Conservation (phyloP, 2,888 invertebrate genomes). For the Synergus itoensis region DNA sequence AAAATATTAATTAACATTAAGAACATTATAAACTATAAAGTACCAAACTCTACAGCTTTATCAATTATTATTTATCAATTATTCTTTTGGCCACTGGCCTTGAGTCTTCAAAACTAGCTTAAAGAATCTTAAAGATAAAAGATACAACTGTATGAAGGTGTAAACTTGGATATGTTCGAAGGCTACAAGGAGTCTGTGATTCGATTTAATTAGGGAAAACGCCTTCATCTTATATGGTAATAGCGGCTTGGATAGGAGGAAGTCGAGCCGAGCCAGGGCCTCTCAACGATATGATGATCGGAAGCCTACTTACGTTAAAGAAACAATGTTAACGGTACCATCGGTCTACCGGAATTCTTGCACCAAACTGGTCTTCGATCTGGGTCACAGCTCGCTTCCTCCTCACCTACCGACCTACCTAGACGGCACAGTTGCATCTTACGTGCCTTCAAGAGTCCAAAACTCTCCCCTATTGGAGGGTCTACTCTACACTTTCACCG, state of each 20-base stretch:
- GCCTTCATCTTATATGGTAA: slow-evolving; percentile 46
- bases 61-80: not conserved
- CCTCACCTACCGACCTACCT: slow-evolving; percentile 73
- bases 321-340: slow-evolving; percentile 73
- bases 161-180: not conserved
- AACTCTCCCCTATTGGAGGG: slow-evolving; percentile 60
- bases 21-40: not conserved
- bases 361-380: slow-evolving; percentile 72
- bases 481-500: slow-evolving; percentile 62
- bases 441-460: slow-evolving; percentile 53
- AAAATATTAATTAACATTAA: slow-evolving; percentile 54
- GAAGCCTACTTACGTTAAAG: slow-evolving; percentile 67
- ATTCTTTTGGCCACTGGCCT: not conserved
- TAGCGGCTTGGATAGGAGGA: slow-evolving; percentile 42
- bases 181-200: not conserved
- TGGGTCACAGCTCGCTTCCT: slow-evolving; percentile 71
- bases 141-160: not conserved
- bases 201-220: slow-evolving; percentile 56
- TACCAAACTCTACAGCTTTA: not conserved
- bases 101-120: not conserved
- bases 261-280: slow-evolving; percentile 46
- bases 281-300: slow-evolving; percentile 56
- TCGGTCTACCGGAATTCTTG: slow-evolving; percentile 65
- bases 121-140: not conserved
- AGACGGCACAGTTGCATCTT: slow-evolving; percentile 54